phyloP scores from a whole-genome alignment of 1,140 invertebrate species.

The Heliconius congener region DNA sequence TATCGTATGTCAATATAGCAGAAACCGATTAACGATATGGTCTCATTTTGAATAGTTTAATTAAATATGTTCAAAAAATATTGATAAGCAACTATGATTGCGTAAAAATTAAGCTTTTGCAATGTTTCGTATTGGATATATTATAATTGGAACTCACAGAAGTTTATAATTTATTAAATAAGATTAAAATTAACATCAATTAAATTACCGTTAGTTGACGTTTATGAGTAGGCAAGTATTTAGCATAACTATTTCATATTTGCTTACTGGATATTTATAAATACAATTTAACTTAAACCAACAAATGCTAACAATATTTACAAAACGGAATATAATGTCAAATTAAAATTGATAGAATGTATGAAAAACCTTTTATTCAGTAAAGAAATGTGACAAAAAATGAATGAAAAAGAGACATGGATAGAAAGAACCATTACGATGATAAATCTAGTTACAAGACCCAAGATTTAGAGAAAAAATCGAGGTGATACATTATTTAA shows the following conservation, averaged over 20 bases:
- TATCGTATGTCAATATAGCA: background rate
- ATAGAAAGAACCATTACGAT: background rate
- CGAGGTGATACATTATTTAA: constrained; percentile 5
- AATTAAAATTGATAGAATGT: background rate
- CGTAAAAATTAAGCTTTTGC: too few species aligned
- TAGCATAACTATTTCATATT: too few species aligned
- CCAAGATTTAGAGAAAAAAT: background rate
- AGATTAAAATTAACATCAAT: background rate
- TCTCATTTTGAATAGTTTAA: background rate
- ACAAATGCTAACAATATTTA: too few species aligned
- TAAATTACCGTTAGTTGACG: too few species aligned
- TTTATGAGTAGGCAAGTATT: too few species aligned
- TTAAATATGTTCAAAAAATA: background rate
- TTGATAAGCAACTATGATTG: too few species aligned
- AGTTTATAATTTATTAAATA: background rate
- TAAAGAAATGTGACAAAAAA: constrained; percentile 1
- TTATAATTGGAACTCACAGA: background rate
- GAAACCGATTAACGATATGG: background rate
- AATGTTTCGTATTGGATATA: too few species aligned
- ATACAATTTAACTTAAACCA: too few species aligned
- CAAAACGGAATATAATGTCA: background rate
- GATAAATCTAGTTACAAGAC: background rate
- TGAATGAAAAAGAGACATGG: background rate
- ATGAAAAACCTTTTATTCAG: background rate
- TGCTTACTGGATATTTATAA: too few species aligned